Evolutionary conservation across 1,140 invertebrate species (phyloP).

Genomic region (Heliconius melpomene): DNA sequence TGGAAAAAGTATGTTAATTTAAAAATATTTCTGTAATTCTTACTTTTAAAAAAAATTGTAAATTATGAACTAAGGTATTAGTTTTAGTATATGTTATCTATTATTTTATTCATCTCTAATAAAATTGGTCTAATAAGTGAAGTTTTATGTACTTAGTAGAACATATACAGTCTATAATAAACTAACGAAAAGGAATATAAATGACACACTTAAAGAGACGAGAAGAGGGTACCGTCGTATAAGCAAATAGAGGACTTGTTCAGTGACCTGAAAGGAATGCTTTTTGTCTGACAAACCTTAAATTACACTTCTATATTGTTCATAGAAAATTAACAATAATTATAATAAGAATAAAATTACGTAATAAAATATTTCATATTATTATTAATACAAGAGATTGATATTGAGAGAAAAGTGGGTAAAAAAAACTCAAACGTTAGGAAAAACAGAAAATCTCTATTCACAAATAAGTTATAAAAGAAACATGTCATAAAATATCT

Average conservation of each 20-base stretch:
- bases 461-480: neutral
- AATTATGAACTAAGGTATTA: no score
- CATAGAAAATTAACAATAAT: neutral
- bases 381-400: no score
- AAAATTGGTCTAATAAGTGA: neutral
- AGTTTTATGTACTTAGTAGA: neutral
- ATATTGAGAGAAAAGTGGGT: no score
- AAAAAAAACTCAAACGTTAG: neutral
- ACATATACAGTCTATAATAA: neutral
- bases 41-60: no score
- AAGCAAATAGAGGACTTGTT: conserved; percentile 20
- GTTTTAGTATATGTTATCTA: no score
- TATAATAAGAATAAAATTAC: no score
- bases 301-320: neutral
- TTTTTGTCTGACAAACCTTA: neutral
- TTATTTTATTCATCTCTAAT: no score
- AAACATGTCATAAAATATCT: conserved; percentile 14
- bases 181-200: conserved; percentile 11
- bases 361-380: no score
- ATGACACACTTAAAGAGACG: neutral
- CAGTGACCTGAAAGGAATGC: conserved; percentile 18
- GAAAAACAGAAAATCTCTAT: conserved; percentile 6
- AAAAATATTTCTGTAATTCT: no score
- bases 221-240: neutral
- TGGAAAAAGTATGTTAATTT: neutral